These are phyloP conservation scores for Sarcophaga subvicina DNA, from an alignment of 2,888 invertebrate species.

Conservation along the genomic window DNA sequence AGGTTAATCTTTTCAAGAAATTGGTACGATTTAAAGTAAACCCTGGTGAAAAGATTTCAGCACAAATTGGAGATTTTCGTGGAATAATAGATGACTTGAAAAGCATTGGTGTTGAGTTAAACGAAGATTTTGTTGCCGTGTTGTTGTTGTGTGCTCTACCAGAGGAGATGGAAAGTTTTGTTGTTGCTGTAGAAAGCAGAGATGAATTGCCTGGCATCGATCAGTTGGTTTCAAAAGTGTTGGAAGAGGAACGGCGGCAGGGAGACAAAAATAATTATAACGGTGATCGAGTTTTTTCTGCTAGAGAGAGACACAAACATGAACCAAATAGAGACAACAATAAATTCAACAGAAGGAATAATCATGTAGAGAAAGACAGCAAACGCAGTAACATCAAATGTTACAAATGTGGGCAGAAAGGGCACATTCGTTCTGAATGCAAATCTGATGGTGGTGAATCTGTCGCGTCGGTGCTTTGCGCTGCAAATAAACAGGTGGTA, in stretches of 20 bases:
- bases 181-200: neutral
- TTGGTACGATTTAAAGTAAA: too few relatives aligned
- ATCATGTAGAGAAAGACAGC: neutral
- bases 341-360: slow-evolving; percentile 16
- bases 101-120: slow-evolving; percentile 14
- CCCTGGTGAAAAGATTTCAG: too few relatives aligned
- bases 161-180: slow-evolving; percentile 16
- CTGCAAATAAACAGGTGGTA: neutral
- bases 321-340: slow-evolving; percentile 21
- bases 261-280: too few relatives aligned
- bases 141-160: slow-evolving; percentile 27
- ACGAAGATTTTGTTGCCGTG: slow-evolving; percentile 32
- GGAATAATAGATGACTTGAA: too few relatives aligned
- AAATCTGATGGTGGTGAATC: neutral
- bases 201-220: too few relatives aligned
- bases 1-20: neutral
- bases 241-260: too few relatives aligned
- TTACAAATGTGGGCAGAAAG: neutral
- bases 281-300: neutral
- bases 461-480: neutral
- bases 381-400: too few relatives aligned
- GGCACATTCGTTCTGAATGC: neutral
- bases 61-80: too few relatives aligned
- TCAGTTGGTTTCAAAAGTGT: too few relatives aligned
- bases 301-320: slow-evolving; percentile 12